These are phyloP conservation scores for Stegodyphus mimosarum DNA, from an alignment of 1,140 invertebrate species.

Conservation along the genomic window DNA sequence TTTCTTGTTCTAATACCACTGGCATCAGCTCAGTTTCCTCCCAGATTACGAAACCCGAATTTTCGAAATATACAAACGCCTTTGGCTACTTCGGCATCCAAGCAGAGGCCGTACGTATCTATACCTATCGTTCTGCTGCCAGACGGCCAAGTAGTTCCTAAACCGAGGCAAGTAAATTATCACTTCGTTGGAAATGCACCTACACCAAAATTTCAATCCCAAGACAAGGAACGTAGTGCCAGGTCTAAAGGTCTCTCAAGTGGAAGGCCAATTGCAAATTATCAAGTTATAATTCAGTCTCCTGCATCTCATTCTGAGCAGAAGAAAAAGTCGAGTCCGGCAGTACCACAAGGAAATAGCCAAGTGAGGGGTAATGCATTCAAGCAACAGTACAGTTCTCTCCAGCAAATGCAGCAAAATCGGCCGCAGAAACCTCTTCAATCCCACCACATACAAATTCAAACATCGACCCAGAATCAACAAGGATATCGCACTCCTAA, in stretches of 20 bases:
- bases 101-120: conserved; percentile 22
- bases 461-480: not conserved
- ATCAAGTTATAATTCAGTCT: conserved; percentile 16
- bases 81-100: conserved; percentile 25
- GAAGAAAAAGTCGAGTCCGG: not conserved
- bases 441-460: not conserved
- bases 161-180: conserved; percentile 14
- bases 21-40: conserved; percentile 1
- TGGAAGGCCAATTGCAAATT: not conserved
- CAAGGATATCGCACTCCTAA: not conserved
- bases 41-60: not conserved
- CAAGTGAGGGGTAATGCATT: not conserved
- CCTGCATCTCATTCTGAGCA: not conserved
- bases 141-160: conserved; percentile 23
- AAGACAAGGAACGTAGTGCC: not conserved
- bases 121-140: conserved; percentile 50
- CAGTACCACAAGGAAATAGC: not conserved
- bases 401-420: no score
- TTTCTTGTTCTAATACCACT: no score
- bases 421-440: not conserved
- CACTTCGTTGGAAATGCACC: not conserved
- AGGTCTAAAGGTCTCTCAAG: no score
- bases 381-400: not conserved
- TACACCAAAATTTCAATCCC: not conserved
- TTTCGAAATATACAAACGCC: conserved; percentile 2